Conservation (phyloP, 2,113 vertebrate genomes). For the Apus apus region DNA sequence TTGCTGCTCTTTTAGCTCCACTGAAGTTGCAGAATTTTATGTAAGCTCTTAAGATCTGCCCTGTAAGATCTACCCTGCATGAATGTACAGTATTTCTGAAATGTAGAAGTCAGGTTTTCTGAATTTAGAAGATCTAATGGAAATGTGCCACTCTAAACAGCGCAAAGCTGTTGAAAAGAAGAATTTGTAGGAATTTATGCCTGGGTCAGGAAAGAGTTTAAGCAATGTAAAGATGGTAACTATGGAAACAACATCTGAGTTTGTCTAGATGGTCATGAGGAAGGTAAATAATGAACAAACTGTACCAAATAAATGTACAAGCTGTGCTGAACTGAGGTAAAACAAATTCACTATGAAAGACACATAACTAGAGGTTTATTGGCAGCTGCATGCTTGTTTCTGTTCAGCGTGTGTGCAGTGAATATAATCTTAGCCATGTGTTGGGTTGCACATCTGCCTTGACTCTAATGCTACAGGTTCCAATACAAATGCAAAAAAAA, state of each 20-base stretch:
- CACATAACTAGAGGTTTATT: background rate
- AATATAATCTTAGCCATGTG: background rate
- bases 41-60: background rate
- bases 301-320: background rate
- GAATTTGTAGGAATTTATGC: background rate
- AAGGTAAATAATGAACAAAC: slow-evolving; percentile 24
- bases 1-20: background rate
- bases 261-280: slow-evolving; percentile 1
- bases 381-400: background rate
- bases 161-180: background rate
- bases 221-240: slow-evolving; percentile 5
- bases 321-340: slow-evolving; percentile 1
- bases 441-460: slow-evolving; percentile 8
- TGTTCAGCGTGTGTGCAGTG: background rate
- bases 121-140: background rate
- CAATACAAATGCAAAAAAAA: background rate
- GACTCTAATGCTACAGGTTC: background rate
- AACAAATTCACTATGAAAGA: background rate
- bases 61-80: background rate
- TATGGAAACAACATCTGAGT: slow-evolving; percentile 40
- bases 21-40: background rate
- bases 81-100: background rate
- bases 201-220: background rate
- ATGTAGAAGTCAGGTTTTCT: background rate
- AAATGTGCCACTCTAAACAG: background rate